Evolutionary conservation across 2,113 vertebrate species (phyloP).

Genomic region (Archilochus colubris): DNA sequence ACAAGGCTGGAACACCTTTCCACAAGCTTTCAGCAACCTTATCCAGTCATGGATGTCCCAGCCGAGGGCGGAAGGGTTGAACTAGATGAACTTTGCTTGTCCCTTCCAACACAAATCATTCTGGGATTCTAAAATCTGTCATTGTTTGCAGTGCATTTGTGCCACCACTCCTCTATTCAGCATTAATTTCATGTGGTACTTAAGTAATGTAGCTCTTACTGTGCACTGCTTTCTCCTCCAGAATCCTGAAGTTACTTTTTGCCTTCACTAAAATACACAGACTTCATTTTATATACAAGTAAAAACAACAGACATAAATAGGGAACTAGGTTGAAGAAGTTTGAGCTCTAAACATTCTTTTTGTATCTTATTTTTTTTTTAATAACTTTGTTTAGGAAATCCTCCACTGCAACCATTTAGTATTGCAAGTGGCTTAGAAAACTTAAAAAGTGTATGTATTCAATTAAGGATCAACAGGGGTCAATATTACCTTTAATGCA

Average conservation of each 20-base stretch:
- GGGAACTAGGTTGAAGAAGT: background rate
- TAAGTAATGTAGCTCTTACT: background rate
- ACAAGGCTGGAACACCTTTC: background rate
- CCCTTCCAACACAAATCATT: background rate
- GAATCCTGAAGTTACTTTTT: background rate
- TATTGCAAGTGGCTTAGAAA: background rate
- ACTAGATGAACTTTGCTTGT: background rate
- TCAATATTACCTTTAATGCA: background rate
- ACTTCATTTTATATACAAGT: background rate
- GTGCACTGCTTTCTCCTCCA: background rate
- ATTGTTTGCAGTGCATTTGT: background rate
- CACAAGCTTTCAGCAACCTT: background rate
- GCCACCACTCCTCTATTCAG: background rate
- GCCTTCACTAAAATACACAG: background rate
- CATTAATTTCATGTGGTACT: background rate
- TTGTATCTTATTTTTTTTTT: background rate
- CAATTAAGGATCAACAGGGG: background rate
- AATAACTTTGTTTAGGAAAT: background rate
- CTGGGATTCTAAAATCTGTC: background rate
- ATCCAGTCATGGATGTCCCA: background rate
- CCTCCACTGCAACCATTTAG: background rate
- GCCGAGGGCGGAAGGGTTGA: background rate
- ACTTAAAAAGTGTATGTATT: background rate
- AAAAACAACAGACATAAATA: background rate
- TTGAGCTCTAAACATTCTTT: background rate